Evolutionary conservation across 2,113 vertebrate genomes (phyloP).

Genomic region (Bos indicus): DNA sequence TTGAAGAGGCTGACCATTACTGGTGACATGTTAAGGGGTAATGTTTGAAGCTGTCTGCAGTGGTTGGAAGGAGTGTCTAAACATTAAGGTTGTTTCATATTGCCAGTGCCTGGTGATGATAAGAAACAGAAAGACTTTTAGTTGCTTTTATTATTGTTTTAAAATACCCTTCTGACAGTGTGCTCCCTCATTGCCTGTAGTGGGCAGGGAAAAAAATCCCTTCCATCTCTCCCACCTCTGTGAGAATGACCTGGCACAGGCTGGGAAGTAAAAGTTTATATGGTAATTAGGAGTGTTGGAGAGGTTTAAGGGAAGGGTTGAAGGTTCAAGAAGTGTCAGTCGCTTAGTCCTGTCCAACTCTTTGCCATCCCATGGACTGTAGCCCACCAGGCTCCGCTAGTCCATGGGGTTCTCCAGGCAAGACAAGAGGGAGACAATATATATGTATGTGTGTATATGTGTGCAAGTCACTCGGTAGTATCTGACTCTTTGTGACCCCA

Average conservation of each 20-base stretch:
- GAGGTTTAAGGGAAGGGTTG: background rate
- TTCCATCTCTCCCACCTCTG: background rate
- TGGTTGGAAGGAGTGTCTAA: background rate
- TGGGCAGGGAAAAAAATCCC: background rate
- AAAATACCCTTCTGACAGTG: background rate
- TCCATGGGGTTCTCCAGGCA: background rate
- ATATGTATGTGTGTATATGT: background rate
- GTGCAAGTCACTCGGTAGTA: background rate
- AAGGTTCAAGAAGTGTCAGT: background rate
- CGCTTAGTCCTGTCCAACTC: background rate
- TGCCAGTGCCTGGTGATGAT: background rate
- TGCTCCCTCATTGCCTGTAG: background rate
- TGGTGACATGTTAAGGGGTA: background rate
- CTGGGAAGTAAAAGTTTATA: background rate
- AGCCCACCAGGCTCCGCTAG: rapidly evolving
- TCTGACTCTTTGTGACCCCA: background rate
- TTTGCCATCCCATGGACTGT: background rate
- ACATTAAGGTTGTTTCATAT: background rate
- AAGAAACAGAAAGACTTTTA: background rate
- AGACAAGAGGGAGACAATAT: background rate
- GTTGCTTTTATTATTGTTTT: background rate
- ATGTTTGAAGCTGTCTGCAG: background rate
- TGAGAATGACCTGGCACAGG: background rate
- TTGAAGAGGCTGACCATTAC: background rate
- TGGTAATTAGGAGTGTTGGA: background rate